Base-by-base conservation (phyloP, 2,113 vertebrate species). In the Paraplagusia blochii region DNA sequence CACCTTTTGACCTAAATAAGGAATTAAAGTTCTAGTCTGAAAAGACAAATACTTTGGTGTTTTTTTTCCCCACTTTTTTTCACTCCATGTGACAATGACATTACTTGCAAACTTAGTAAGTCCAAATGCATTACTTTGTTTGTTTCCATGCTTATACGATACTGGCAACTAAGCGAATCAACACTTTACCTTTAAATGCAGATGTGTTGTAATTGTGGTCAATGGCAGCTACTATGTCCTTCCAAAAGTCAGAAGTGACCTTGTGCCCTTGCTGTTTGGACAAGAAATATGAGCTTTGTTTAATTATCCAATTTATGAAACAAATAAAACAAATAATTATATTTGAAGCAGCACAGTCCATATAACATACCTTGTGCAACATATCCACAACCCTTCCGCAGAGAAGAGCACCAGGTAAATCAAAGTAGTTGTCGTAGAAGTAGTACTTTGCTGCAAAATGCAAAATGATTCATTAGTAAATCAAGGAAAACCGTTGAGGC, bases 371-470 rank as follows among this genome's bases (percentile, higher is more conserved):
- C 93, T 93, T 92, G 67, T 91, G 86, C 81, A 96, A 84, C 82
- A 87, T 88, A 82, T 99, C 94, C 68, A 96, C 94, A 66, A 95
- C 90, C 63, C 90, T 90, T 70, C 93, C 94, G 81, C 94, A 96
- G 3, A 97, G 90, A 46, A 98, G 91, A 38, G 94, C 93, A 66
- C 94, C 94, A 1, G 95, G 95, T 34, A 98, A 89, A 79, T 98
- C 95, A 89, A 98, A 98, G 83, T 96, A 95, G 86, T 98, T 98
- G 88, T 97, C 94, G 77, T 95, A 98, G 76, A 93, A 93, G 86
- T 97, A 97, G 76, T 95, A 96, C 86, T 96, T 95, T 70, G 93
- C 96, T 99, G 84, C 38, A 61, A 58, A 64, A 67, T 58, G 43
- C 12, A 73, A 56, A 79, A 66, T 3, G 72, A 60, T 64, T 35